Percentiles rank a stretch among this genome's conserved stretches.
Conservation (phyloP, 1,140 invertebrate genomes). For the Ceratina japonica region DNA sequence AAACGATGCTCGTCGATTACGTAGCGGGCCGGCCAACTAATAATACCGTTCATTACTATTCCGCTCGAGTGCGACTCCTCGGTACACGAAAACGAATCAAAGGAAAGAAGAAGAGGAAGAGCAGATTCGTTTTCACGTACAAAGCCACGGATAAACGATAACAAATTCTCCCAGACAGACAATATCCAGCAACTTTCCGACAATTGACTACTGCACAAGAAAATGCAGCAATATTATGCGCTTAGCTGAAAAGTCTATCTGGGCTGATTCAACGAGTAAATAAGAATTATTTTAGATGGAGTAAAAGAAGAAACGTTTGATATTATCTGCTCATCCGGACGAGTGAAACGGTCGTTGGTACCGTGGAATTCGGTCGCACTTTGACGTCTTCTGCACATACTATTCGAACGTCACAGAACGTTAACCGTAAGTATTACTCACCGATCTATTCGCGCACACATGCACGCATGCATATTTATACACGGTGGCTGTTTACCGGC, state of each 20-base stretch:
- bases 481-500: conserved; percentile 25
- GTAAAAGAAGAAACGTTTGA: too few species aligned
- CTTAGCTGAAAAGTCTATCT: too few species aligned
- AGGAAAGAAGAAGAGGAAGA: not conserved
- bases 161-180: too few species aligned
- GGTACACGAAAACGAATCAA: not conserved
- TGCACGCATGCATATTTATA: not conserved
- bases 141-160: not conserved
- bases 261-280: too few species aligned
- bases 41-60: conserved; percentile 33
- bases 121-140: not conserved
- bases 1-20: conserved; percentile 38
- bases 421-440: conserved; percentile 38
- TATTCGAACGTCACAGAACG: conserved; percentile 46
- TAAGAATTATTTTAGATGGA: too few species aligned
- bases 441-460: not conserved
- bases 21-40: conserved; percentile 29
- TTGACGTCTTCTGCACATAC: conserved; percentile 34
- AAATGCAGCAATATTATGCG: too few species aligned
- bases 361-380: conserved; percentile 52
- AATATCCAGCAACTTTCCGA: too few species aligned
- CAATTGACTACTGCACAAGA: too few species aligned
- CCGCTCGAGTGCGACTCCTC: not conserved
- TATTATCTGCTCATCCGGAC: conserved; percentile 24
- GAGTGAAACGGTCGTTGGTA: conserved; percentile 42